phyloP scores from a whole-genome alignment of 2,797 vertebrate genomes.

The Eulemur coronatus region DNA sequence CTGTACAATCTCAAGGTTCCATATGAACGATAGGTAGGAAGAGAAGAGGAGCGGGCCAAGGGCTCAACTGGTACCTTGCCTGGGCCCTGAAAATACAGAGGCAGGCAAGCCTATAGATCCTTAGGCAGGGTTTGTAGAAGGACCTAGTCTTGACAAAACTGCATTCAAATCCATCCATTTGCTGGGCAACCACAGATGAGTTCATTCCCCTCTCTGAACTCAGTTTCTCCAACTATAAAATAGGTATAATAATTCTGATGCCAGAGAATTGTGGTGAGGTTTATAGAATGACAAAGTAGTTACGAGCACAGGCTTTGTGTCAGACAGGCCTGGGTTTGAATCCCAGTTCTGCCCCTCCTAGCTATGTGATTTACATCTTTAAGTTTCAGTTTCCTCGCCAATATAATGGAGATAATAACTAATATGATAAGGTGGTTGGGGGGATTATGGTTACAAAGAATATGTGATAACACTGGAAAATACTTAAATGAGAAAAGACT shows the following conservation, averaged over 20 bases:
- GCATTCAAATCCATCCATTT: conserved; percentile 10
- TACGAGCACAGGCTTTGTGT: not conserved
- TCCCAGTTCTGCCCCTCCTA: not conserved
- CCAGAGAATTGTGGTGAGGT: not conserved
- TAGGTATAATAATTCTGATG: conserved; percentile 1
- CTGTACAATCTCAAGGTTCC: not conserved
- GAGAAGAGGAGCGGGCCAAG: not conserved
- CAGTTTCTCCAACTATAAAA: conserved; percentile 44
- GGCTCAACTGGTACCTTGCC: not conserved
- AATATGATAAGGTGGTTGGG: not conserved
- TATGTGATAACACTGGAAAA: conserved; percentile 16
- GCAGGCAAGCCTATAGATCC: not conserved
- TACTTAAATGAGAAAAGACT: conserved; percentile 32
- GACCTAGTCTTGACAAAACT: not conserved
- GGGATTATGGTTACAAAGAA: conserved; percentile 19
- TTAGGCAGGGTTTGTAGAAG: not conserved
- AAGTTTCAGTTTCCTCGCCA: conserved; percentile 28
- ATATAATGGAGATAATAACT: conserved; percentile 1
- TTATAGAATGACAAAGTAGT: not conserved
- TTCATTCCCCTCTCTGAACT: conserved; percentile 24
- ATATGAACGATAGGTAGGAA: not conserved
- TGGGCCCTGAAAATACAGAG: not conserved
- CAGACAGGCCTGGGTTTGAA: not conserved
- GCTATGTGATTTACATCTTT: conserved; percentile 2
- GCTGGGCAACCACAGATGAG: not conserved